phyloP scores from a whole-genome alignment of 1,140 invertebrate species.

The Achroia grisella region DNA sequence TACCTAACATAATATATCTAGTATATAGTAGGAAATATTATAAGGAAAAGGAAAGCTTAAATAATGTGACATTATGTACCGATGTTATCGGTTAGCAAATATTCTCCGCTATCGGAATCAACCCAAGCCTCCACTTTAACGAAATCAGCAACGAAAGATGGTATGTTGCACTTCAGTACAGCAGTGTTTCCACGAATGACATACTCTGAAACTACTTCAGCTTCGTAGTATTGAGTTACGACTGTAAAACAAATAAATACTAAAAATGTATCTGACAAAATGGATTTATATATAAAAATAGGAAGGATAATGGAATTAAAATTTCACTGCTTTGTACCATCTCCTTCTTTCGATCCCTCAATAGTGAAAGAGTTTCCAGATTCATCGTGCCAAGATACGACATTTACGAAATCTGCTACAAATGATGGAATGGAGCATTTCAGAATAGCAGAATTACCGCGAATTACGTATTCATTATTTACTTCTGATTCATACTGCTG shows the following conservation, averaged over 20 bases:
- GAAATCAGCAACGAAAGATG: constrained; percentile 93
- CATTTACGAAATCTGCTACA: constrained; percentile 92
- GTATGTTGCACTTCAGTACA: constrained; percentile 93
- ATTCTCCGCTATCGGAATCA: constrained; percentile 83
- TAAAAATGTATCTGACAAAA: background rate
- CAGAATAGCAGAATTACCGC: constrained; percentile 91
- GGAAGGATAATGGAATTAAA: background rate
- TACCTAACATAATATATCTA: too few species aligned
- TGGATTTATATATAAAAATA: background rate
- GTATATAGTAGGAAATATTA: background rate
- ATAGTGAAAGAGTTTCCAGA: constrained; percentile 71
- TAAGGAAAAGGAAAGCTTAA: constrained; percentile 4
- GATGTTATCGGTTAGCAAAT: constrained; percentile 66
- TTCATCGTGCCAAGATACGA: constrained; percentile 91
- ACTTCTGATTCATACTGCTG: constrained; percentile 92
- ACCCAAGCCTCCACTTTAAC: constrained; percentile 93
- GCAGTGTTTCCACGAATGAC: constrained; percentile 94
- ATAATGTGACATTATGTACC: constrained; percentile 36
- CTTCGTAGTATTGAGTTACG: constrained; percentile 92
- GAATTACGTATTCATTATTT: constrained; percentile 93
- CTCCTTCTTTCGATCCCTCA: constrained; percentile 77
- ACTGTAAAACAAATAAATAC: constrained; percentile 76
- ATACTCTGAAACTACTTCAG: constrained; percentile 94
- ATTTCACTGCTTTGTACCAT: constrained; percentile 65
- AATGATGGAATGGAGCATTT: constrained; percentile 95